Percentiles rank a stretch among this genome's conserved stretches.
Conservation (phyloP, 1,140 invertebrate genomes). For the Trachymyrmex cornetzi region DNA sequence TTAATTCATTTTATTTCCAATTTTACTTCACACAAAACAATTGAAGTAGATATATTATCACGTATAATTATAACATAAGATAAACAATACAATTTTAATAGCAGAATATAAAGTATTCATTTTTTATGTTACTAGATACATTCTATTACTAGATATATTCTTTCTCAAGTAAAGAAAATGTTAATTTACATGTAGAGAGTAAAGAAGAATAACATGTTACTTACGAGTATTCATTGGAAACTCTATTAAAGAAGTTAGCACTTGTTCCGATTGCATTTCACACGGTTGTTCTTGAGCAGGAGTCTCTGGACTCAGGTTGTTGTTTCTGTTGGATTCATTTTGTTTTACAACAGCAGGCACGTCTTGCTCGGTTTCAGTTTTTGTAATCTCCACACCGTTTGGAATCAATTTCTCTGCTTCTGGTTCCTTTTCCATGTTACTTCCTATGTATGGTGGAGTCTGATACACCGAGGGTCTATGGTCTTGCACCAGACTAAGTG, state of each 20-base stretch:
- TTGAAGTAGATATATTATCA: background rate
- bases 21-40: background rate
- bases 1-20: background rate
- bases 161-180: background rate
- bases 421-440: conserved; percentile 78
- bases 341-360: conserved; percentile 65
- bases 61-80: background rate
- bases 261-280: conserved; percentile 69
- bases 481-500: conserved; percentile 85
- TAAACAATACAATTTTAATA: background rate
- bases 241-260: conserved; percentile 58
- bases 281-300: conserved; percentile 72
- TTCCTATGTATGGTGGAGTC: conserved; percentile 75
- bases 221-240: conserved; percentile 64
- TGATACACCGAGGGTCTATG: conserved; percentile 83
- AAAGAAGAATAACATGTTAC: conserved; percentile 26
- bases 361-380: conserved; percentile 76
- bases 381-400: conserved; percentile 79
- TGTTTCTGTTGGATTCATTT: conserved; percentile 79
- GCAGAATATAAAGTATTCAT: background rate
- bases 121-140: background rate
- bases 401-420: conserved; percentile 79
- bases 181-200: background rate
- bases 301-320: conserved; percentile 80
- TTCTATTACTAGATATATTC: no score